These are phyloP conservation scores for Plutomurus gul DNA, from an alignment of 1,140 invertebrate genomes.

Conservation along the genomic window DNA sequence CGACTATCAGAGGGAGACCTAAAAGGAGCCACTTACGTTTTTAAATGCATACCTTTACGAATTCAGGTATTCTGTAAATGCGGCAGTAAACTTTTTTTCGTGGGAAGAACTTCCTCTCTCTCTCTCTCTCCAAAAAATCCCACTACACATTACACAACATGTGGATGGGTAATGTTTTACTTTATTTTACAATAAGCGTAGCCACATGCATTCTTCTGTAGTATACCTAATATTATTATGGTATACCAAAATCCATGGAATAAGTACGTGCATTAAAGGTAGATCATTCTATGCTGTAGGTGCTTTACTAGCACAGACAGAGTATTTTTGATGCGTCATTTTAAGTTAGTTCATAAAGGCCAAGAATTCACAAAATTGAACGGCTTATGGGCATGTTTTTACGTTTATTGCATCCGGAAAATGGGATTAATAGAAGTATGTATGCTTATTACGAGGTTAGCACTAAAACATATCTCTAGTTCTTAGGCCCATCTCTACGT, in stretches of 20 bases:
- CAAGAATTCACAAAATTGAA: background rate
- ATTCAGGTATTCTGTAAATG: background rate
- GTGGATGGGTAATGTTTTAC: too few relatives aligned
- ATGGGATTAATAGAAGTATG: background rate
- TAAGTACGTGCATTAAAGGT: too few relatives aligned
- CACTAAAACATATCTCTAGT: background rate
- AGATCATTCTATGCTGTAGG: too few relatives aligned
- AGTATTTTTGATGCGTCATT: too few relatives aligned
- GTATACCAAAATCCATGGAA: too few relatives aligned
- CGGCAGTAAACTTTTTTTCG: background rate
- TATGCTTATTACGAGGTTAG: background rate
- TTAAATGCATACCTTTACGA: background rate
- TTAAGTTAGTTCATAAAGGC: background rate
- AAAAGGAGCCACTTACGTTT: background rate
- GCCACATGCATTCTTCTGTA: too few relatives aligned
- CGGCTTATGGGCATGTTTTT: background rate
- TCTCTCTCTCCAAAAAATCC: background rate
- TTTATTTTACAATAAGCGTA: too few relatives aligned
- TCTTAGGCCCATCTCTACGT: background rate
- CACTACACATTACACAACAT: background rate
- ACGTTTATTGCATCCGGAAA: background rate
- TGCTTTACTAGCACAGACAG: too few relatives aligned
- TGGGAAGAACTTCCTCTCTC: background rate
- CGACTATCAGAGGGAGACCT: background rate
- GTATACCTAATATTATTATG: too few relatives aligned